Evolutionary conservation across 2,113 vertebrate species (phyloP).

Genomic region (Marmota flaviventris): DNA sequence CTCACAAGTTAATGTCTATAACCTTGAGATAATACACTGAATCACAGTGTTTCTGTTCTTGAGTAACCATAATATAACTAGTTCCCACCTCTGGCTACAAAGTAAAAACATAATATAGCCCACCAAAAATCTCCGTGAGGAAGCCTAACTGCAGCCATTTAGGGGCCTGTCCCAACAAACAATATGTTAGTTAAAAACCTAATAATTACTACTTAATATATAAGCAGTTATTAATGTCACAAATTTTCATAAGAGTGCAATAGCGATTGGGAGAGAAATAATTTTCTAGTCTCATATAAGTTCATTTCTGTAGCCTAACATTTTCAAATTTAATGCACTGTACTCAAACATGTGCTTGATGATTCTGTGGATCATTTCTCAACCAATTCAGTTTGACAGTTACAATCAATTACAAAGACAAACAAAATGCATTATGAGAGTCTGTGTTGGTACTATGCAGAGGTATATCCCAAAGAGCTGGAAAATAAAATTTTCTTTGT

Average conservation of each 20-base stretch:
- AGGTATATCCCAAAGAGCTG: neutral
- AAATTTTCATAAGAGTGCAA: neutral
- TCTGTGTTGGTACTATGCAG: neutral
- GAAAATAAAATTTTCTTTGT: neutral
- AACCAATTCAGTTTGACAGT: neutral
- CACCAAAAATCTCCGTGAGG: too few species aligned
- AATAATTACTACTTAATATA: neutral
- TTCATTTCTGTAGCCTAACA: neutral
- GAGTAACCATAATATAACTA: too few species aligned
- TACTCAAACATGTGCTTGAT: neutral
- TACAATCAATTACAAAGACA: conserved; percentile 27
- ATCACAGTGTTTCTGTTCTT: too few species aligned
- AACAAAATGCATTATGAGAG: neutral
- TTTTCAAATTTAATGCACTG: neutral
- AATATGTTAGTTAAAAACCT: neutral
- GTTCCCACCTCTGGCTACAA: too few species aligned
- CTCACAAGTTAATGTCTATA: too few species aligned
- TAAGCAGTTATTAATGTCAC: neutral
- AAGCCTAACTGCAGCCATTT: too few species aligned
- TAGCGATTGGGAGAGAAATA: neutral
- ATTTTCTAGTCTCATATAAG: neutral
- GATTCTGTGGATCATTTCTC: neutral
- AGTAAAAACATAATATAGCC: too few species aligned
- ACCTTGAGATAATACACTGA: too few species aligned
- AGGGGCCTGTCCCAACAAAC: too few species aligned